Conservation (phyloP, 2,888 invertebrate genomes). For the Hedya salicella region DNA sequence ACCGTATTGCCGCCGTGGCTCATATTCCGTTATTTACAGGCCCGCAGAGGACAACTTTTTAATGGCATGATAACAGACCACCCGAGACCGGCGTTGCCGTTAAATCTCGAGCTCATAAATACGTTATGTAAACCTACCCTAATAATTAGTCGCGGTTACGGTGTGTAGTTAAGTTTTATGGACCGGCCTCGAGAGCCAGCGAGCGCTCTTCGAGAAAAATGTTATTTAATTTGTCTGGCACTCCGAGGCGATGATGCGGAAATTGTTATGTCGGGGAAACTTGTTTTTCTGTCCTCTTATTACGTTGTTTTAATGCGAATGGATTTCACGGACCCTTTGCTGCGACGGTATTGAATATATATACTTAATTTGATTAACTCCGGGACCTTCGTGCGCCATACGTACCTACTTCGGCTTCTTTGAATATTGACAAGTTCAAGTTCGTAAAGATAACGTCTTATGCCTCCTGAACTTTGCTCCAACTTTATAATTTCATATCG, state of each 20-base stretch:
- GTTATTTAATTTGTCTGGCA: conserved; percentile 80
- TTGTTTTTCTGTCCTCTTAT: conserved; percentile 69
- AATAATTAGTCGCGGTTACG: conserved; percentile 84
- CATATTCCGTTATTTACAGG: conserved; percentile 80
- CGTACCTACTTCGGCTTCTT: conserved; percentile 51
- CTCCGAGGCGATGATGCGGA: conserved; percentile 75
- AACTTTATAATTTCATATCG: neutral
- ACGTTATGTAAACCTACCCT: conserved; percentile 84
- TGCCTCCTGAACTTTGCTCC: conserved; percentile 6
- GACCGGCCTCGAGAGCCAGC: conserved; percentile 67
- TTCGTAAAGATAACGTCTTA: conserved; percentile 30
- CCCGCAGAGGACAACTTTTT: conserved; percentile 83
- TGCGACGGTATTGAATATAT: conserved; percentile 70
- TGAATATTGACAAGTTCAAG: conserved; percentile 53
- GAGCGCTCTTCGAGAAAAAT: conserved; percentile 75
- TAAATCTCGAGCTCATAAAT: conserved; percentile 84
- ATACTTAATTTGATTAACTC: conserved; percentile 63
- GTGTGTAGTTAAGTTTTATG: conserved; percentile 83
- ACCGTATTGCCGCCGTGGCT: conserved; percentile 57
- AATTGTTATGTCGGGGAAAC: conserved; percentile 75
- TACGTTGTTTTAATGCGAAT: conserved; percentile 75
- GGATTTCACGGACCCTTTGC: conserved; percentile 65
- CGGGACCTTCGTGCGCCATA: conserved; percentile 61
- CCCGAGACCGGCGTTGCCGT: conserved; percentile 77
- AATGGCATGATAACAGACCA: conserved; percentile 84